phyloP scores from a whole-genome alignment of 2,797 vertebrate genomes.

The Paedocypris micromegethes region DNA sequence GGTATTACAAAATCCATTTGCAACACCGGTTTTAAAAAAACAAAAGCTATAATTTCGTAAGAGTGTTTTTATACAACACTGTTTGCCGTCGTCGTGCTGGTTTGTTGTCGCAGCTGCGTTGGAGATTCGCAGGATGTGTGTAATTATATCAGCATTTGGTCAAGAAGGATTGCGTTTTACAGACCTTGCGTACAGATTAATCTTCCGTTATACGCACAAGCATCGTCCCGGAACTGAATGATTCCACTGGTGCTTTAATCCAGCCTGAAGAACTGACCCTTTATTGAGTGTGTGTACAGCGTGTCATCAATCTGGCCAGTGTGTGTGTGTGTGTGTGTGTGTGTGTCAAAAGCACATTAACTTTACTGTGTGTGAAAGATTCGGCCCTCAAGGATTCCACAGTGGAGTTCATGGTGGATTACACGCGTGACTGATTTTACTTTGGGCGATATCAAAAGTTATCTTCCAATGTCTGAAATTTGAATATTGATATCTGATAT shows the following conservation, averaged over 20 bases:
- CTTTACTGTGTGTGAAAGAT: not conserved
- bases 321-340: not conserved
- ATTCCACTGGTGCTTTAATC: not conserved
- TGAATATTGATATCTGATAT: no score
- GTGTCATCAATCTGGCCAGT: constrained; percentile 3
- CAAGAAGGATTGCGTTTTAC: constrained; percentile 12
- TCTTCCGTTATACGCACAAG: not conserved
- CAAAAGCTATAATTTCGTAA: no score
- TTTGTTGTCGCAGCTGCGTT: constrained; percentile 39
- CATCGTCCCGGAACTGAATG: not conserved
- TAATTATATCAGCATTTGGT: constrained; percentile 39
- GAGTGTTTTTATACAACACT: constrained; percentile 2
- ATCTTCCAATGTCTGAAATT: no score
- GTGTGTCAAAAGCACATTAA: not conserved
- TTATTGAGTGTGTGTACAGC: not conserved
- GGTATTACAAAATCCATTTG: no score
- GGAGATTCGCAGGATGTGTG: constrained; percentile 25
- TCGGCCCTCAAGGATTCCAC: not conserved
- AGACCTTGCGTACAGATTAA: constrained; percentile 30
- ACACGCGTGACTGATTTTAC: not conserved
- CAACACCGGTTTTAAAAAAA: no score
- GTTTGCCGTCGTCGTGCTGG: not conserved
- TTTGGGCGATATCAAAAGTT: not conserved
- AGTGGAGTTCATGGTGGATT: not conserved
- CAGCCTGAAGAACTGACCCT: not conserved